Evolutionary conservation across 2,113 vertebrate genomes (phyloP).

Genomic region (Cynocephalus volans): DNA sequence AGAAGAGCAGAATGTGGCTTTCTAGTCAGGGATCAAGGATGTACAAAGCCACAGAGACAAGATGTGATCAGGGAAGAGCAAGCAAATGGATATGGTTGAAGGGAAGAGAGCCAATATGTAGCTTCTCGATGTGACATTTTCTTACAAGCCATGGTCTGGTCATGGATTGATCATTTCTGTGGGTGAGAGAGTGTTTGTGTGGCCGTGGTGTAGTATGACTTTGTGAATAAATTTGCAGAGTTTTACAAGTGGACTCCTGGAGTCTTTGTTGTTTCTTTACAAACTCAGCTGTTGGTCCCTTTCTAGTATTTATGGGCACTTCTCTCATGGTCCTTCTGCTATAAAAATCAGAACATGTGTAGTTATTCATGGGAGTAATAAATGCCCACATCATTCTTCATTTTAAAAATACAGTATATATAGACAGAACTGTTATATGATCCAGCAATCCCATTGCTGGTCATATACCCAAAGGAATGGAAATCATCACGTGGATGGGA

Average conservation of each 20-base stretch:
- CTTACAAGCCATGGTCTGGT: not conserved
- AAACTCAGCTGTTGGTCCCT: conserved; percentile 5
- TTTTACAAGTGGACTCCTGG: not conserved
- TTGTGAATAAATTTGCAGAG: not conserved
- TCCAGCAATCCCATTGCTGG: too few species aligned
- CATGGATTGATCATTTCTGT: not conserved
- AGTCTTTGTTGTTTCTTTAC: not conserved
- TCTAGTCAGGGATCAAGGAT: not conserved
- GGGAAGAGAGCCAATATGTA: not conserved
- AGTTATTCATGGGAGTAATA: conserved; percentile 28
- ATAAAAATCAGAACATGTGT: not conserved
- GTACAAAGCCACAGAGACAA: not conserved
- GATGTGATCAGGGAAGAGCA: not conserved
- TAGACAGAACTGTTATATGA: too few species aligned
- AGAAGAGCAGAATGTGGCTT: not conserved
- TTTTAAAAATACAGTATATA: conserved; percentile 23
- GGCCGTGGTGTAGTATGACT: not conserved
- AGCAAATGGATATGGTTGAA: not conserved
- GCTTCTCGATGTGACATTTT: not conserved
- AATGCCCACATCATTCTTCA: conserved; percentile 10
- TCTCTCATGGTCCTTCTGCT: not conserved
- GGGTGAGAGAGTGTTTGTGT: not conserved
- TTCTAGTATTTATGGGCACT: not conserved
- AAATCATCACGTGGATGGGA: too few species aligned
- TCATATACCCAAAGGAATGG: too few species aligned